Evolutionary conservation across 2,113 vertebrate species (phyloP).

Genomic region (Peromyscus californicus): DNA sequence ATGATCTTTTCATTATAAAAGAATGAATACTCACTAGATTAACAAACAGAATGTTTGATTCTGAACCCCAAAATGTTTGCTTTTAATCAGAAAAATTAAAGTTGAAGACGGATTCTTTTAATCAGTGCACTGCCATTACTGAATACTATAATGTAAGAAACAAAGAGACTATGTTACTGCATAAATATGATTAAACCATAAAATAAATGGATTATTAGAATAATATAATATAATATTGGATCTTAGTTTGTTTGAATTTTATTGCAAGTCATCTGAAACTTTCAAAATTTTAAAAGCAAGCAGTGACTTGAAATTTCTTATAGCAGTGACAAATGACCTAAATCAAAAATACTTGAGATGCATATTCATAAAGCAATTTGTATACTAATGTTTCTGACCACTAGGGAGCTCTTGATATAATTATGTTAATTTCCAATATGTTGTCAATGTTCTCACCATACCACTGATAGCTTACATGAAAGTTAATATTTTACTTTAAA

Average conservation of each 20-base stretch:
- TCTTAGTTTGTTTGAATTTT: conserved; percentile 13
- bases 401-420: conserved; percentile 80
- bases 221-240: not conserved
- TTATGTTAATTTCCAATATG: conserved; percentile 85
- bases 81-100: not conserved
- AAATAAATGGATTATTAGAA: not conserved
- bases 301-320: conserved; percentile 57
- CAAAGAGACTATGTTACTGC: not conserved
- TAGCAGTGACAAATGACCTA: conserved; percentile 79
- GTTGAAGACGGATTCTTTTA: not conserved
- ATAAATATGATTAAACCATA: conserved; percentile 7
- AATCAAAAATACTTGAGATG: conserved; percentile 78
- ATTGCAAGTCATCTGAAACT: not conserved
- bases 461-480: conserved; percentile 72
- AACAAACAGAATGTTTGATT: not conserved
- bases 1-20: not conserved
- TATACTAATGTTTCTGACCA: conserved; percentile 78
- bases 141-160: not conserved
- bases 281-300: conserved; percentile 44
- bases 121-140: not conserved
- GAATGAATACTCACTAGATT: not conserved
- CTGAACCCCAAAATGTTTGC: not conserved
- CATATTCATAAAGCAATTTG: conserved; percentile 82
- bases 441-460: conserved; percentile 73
- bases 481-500: conserved; percentile 75